These are phyloP conservation scores for Rhipidura dahli DNA, from an alignment of 2,113 vertebrate genomes.

Conservation along the genomic window DNA sequence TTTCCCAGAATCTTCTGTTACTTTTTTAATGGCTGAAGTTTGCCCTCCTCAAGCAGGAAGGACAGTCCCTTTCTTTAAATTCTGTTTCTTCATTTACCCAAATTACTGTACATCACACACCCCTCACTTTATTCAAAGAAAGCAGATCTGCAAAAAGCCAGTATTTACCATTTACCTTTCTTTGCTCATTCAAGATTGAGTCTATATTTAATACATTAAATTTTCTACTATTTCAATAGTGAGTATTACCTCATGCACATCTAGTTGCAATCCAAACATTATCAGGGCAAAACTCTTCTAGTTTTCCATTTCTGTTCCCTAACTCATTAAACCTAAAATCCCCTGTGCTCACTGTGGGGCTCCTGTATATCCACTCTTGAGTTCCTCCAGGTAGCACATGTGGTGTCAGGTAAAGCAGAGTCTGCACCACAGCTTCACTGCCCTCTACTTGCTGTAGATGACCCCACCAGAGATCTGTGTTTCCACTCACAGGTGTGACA, in stretches of 20 bases:
- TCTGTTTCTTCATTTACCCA: background rate
- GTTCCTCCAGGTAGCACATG: fast-evolving
- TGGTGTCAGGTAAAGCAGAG: background rate
- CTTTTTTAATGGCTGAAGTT: background rate
- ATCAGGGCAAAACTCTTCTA: background rate
- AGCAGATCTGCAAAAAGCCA: background rate
- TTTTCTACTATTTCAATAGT: background rate
- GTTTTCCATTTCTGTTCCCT: background rate
- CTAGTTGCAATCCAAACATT: background rate
- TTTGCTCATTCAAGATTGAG: background rate
- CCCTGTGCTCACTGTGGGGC: background rate
- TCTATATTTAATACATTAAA: background rate
- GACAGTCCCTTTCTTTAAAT: background rate
- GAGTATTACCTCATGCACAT: background rate
- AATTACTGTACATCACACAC: background rate
- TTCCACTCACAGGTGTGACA: background rate
- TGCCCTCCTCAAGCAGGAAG: background rate
- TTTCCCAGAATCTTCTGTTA: background rate
- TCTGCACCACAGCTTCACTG: background rate
- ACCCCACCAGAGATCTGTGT: background rate
- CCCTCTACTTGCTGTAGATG: background rate
- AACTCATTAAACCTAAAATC: background rate
- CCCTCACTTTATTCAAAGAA: background rate
- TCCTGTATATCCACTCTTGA: background rate
- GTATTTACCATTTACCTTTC: background rate